phyloP scores from a whole-genome alignment of 2,113 vertebrate species.

The Saccopteryx leptura region DNA sequence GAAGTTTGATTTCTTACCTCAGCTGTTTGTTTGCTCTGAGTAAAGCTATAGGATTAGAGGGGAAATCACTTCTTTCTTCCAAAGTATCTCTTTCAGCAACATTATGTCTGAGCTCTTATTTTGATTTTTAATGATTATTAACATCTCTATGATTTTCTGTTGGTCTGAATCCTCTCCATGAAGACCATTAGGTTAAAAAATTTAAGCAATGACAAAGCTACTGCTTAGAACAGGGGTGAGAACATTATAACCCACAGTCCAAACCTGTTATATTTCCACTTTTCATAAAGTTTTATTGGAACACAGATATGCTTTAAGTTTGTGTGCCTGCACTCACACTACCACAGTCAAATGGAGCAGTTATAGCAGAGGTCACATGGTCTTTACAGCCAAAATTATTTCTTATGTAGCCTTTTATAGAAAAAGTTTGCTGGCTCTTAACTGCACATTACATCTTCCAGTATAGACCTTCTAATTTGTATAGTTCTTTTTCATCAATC shows the following conservation, averaged over 20 bases:
- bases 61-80: conserved; percentile 9
- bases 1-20: conserved; percentile 18
- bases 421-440: background rate
- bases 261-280: background rate
- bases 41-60: conserved; percentile 49
- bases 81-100: background rate
- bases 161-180: background rate
- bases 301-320: background rate
- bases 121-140: conserved; percentile 39
- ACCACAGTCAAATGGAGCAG: background rate
- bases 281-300: conserved; percentile 38
- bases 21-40: conserved; percentile 53
- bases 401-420: background rate
- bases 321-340: background rate
- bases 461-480: background rate
- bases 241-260: background rate
- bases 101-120: background rate
- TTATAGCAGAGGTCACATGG: background rate
- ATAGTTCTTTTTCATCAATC: background rate
- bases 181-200: background rate
- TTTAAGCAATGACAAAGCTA: background rate
- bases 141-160: background rate
- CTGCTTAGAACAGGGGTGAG: background rate
- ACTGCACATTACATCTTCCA: background rate
- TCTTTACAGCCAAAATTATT: background rate